Percentiles rank a stretch among this genome's conserved stretches.
Evolutionary conservation across 2,888 invertebrate genomes (phyloP).

Genomic region (Brachyptera risi): DNA sequence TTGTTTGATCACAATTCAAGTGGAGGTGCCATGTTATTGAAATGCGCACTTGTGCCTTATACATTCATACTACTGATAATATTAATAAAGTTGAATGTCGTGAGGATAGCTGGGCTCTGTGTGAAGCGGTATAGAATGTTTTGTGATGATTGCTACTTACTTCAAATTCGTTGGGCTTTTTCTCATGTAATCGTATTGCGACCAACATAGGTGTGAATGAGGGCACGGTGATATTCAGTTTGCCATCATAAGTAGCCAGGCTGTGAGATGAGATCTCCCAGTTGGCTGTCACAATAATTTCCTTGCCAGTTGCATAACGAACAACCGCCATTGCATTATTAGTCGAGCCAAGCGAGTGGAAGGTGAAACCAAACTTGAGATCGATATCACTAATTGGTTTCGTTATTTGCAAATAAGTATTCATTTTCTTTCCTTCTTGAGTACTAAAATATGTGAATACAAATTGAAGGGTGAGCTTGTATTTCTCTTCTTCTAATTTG

Average conservation of each 20-base stretch:
- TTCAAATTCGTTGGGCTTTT: slow-evolving; percentile 62
- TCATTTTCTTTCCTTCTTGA: slow-evolving; percentile 57
- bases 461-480: slow-evolving; percentile 58
- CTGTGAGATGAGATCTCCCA: slow-evolving; percentile 62
- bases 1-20: too few species aligned
- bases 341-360: slow-evolving; percentile 50
- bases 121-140: too few species aligned
- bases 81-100: too few species aligned
- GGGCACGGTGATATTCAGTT: slow-evolving; percentile 69
- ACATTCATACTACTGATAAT: too few species aligned
- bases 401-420: slow-evolving; percentile 58
- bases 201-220: slow-evolving; percentile 66
- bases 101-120: too few species aligned
- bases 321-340: slow-evolving; percentile 52
- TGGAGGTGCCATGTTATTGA: too few species aligned
- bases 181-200: slow-evolving; percentile 62
- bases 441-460: slow-evolving; percentile 58
- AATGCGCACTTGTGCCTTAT: too few species aligned
- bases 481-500: slow-evolving; percentile 51
- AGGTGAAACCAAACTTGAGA: slow-evolving; percentile 56
- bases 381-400: slow-evolving; percentile 64
- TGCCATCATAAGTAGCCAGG: slow-evolving; percentile 63
- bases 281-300: slow-evolving; percentile 54
- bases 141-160: too few species aligned
- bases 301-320: slow-evolving; percentile 56